phyloP scores from a whole-genome alignment of 2,113 vertebrate genomes.

The Aphelocoma coerulescens region DNA sequence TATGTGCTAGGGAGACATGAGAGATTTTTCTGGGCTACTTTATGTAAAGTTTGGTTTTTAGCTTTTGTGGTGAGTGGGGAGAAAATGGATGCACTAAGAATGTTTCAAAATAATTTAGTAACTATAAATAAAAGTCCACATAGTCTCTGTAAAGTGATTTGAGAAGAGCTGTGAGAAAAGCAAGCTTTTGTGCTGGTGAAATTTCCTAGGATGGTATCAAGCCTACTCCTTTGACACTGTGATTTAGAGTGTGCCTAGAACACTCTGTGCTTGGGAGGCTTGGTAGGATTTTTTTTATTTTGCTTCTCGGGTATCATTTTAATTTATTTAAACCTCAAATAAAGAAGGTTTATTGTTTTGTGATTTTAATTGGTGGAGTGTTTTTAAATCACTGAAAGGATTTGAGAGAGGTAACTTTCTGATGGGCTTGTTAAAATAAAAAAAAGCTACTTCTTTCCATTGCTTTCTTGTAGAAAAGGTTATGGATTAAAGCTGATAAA shows the following conservation, averaged over 20 bases:
- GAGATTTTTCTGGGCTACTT: not conserved
- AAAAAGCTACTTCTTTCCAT: not conserved
- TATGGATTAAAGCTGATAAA: not conserved
- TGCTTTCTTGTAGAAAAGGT: not conserved
- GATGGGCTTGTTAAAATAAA: not conserved
- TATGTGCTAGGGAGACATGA: not conserved
- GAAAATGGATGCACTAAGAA: not conserved
- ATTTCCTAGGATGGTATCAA: not conserved
- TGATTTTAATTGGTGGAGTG: not conserved
- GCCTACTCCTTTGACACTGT: not conserved
- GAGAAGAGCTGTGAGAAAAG: not conserved
- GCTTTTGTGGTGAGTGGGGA: not conserved
- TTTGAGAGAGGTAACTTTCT: not conserved
- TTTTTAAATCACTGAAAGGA: not conserved
- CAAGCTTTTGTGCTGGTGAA: not conserved
- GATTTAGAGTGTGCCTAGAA: not conserved
- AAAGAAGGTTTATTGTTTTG: not conserved
- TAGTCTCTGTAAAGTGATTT: not conserved
- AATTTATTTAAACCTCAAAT: not conserved
- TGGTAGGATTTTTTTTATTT: not conserved
- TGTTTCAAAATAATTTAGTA: not conserved
- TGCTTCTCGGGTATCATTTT: not conserved
- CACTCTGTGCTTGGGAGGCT: not conserved
- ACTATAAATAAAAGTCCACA: constrained; percentile 1
- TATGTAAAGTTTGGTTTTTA: not conserved